phyloP scores from a whole-genome alignment of 2,113 vertebrate species.

The Lepisosteus oculatus region DNA sequence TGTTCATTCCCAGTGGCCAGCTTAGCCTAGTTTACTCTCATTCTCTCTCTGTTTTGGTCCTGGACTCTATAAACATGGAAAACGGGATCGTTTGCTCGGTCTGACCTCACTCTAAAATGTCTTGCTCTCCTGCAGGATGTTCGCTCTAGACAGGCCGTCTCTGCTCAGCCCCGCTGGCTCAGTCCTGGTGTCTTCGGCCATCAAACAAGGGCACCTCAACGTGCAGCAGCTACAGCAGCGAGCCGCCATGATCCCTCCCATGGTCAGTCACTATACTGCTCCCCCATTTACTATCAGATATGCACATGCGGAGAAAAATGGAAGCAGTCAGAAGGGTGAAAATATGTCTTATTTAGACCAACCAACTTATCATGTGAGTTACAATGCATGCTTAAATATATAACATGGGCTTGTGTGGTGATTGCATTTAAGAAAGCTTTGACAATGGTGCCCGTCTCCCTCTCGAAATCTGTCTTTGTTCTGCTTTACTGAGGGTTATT shows the following conservation, averaged over 20 bases:
- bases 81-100: not conserved
- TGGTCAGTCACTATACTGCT: constrained; percentile 69
- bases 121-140: constrained; percentile 64
- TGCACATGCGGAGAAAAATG: constrained; percentile 25
- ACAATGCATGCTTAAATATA: not conserved
- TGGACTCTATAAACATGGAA: not conserved
- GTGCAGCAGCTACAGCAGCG: constrained; percentile 91
- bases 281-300: constrained; percentile 32
- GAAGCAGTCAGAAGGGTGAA: constrained; percentile 20
- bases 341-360: constrained; percentile 25
- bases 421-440: too few species aligned
- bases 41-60: not conserved
- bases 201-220: constrained; percentile 81
- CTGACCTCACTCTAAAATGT: constrained; percentile 9
- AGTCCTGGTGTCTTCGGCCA: constrained; percentile 78
- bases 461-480: not conserved
- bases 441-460: not conserved
- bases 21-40: not conserved
- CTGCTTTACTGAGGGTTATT: constrained; percentile 4
- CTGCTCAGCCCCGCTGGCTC: constrained; percentile 77
- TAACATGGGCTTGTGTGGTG: too few species aligned
- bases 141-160: constrained; percentile 85
- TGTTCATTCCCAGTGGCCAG: too few species aligned
- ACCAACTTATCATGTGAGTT: constrained; percentile 36
- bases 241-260: constrained; percentile 89